Base-by-base conservation (phyloP, 1,140 invertebrate species). In the Drosophila prosaltans region DNA sequence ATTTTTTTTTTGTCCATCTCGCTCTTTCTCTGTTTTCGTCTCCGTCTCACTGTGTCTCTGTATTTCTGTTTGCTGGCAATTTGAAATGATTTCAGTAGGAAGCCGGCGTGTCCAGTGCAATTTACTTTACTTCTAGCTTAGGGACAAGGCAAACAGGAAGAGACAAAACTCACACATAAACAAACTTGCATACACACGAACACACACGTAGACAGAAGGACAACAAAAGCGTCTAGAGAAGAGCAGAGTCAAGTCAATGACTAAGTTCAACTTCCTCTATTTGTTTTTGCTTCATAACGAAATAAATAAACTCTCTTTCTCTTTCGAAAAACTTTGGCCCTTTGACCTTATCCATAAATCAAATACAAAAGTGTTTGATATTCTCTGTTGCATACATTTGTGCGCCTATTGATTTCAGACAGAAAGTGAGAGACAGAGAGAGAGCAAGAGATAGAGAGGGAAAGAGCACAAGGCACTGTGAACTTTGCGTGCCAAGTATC, bases 1-100 rank as follows among this genome's bases (percentile, higher is more conserved):
- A 30, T 57, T 72, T 45, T 45, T 45, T 45, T 51, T 51, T 21
- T 21, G 16, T 21, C 21, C 36, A 57, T 30, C 41, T 39, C 16
- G 30, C 16, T 57, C 32, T 59, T 7, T 16, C 9, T 39, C 32
- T 40, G 16, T 21, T 39, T 59, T 59, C 21, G 28, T 30, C 28
- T 30, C 28, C 4, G 28, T 30, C 28, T 30, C 28, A 30, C 28
- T 30, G 28, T 10, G 57, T 59, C 16, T 59, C 32, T 62, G 16
- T 63, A 41, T 62, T 36, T 55, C 28, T 60, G 32, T 60, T 55
- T 43, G 63, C n/a, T 39, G 36, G 76, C 76, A 76, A 79, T 79
- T 65, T 79, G 65, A 65, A 72, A 79, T 79, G 76, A 76, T 76
- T 79, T 79, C 73, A 78, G 71, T 72, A 78, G 72, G 75, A 78